A percentile compares a stretch with the other conserved stretches of the same genome.
phyloP scores from a whole-genome alignment of 2,888 invertebrate genomes.

The Laspeyria flexula region DNA sequence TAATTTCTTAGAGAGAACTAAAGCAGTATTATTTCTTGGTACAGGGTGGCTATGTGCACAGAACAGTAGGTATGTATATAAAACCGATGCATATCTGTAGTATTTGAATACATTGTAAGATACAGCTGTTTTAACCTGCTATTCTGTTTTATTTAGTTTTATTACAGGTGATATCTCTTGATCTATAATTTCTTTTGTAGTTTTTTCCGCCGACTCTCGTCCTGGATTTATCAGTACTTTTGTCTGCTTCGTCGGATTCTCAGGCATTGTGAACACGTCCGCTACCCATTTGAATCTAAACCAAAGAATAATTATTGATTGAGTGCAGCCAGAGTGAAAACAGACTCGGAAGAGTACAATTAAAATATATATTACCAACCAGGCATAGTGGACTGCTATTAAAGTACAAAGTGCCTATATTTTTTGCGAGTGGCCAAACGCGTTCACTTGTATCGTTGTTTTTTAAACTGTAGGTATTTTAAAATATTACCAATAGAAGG shows the following conservation, averaged over 20 bases:
- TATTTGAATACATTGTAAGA: conserved; percentile 3
- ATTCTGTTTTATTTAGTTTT: conserved; percentile 51
- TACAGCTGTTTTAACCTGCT: conserved; percentile 9
- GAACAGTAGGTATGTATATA: too few relatives aligned
- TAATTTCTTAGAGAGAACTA: too few relatives aligned
- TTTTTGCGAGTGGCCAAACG: too few relatives aligned
- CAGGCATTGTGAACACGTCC: conserved; percentile 65
- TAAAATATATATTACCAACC: too few relatives aligned
- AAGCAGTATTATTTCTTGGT: too few relatives aligned
- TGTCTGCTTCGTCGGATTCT: conserved; percentile 48
- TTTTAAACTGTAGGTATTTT: too few relatives aligned
- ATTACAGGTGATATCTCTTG: conserved; percentile 21
- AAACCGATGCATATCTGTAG: not conserved
- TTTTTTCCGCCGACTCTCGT: conserved; percentile 55
- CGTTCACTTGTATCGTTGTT: too few relatives aligned
- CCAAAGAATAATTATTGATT: conserved; percentile 42
- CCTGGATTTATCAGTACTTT: conserved; percentile 41
- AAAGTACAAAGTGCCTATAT: too few relatives aligned
- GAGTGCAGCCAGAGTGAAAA: not conserved
- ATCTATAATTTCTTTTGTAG: conserved; percentile 40
- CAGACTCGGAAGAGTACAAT: too few relatives aligned
- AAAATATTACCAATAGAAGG: too few relatives aligned
- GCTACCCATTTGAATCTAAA: conserved; percentile 76
- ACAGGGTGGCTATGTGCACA: too few relatives aligned
- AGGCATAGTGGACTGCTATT: too few relatives aligned